phyloP scores from a whole-genome alignment of 2,888 invertebrate species.

The Hermodice carunculata region DNA sequence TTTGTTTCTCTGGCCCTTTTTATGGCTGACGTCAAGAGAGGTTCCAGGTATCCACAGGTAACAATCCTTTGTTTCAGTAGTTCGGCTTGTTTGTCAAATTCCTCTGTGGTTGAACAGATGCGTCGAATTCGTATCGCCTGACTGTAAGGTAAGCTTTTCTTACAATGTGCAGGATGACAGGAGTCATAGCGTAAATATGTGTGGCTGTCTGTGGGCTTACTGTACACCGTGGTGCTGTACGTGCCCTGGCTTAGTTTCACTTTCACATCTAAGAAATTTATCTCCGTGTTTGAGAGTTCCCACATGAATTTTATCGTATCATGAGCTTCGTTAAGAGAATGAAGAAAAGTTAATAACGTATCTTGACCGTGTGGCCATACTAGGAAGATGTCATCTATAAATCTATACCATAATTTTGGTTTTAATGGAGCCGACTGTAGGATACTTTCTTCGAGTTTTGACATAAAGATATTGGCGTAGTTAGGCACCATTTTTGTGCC shows the following conservation, averaged over 20 bases:
- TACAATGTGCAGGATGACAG: not conserved
- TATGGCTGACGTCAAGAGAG: too few species aligned
- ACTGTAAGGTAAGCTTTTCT: not conserved
- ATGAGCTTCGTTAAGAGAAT: not conserved
- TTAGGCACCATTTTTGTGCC: constrained; percentile 1
- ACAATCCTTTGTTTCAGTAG: too few species aligned
- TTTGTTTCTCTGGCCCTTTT: too few species aligned
- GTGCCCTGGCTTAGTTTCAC: too few species aligned
- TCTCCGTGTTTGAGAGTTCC: not conserved
- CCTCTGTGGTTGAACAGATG: not conserved
- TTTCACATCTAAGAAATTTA: not conserved
- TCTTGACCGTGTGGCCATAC: not conserved
- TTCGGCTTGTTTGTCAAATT: not conserved
- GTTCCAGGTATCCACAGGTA: too few species aligned
- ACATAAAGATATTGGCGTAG: constrained; percentile 4
- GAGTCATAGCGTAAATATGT: not conserved
- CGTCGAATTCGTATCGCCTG: not conserved
- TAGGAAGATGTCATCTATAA: not conserved
- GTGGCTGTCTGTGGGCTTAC: not conserved
- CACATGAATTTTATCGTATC: not conserved
- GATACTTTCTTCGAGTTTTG: not conserved
- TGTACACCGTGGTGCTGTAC: not conserved
- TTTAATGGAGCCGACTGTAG: not conserved
- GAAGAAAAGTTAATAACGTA: not conserved
- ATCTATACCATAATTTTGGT: not conserved